Percentiles rank a stretch among this genome's conserved stretches.
phyloP scores from a whole-genome alignment of 2,888 invertebrate species.

The Odontocerum albicorne region DNA sequence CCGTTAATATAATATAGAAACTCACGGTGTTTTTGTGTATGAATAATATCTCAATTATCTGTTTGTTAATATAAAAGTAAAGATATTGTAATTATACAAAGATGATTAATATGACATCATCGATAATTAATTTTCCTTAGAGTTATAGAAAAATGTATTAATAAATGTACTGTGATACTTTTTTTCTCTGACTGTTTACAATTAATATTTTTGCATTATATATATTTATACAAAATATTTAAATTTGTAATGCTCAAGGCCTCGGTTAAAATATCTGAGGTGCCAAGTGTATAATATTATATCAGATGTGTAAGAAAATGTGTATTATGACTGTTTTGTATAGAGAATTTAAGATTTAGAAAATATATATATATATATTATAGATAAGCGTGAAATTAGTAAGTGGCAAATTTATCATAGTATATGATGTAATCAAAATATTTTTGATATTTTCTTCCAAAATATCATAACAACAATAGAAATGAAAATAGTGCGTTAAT shows the following conservation, averaged over 20 bases:
- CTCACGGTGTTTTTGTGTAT: too few species aligned
- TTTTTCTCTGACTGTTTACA: conserved; percentile 33
- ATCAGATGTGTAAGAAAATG: conserved; percentile 18
- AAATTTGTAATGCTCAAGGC: conserved; percentile 29
- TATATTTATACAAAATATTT: conserved; percentile 19
- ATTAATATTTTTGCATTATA: conserved; percentile 29
- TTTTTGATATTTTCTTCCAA: conserved; percentile 31
- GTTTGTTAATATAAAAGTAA: too few species aligned
- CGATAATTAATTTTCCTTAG: conserved; percentile 16
- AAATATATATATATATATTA: conserved; percentile 5
- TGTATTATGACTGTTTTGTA: conserved; percentile 27
- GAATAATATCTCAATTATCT: too few species aligned
- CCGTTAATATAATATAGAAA: too few species aligned
- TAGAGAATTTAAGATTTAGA: conserved; percentile 10
- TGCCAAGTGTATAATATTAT: conserved; percentile 22
- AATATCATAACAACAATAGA: conserved; percentile 13
- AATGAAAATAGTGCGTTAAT: too few species aligned
- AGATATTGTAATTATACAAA: too few species aligned
- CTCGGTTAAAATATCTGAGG: conserved; percentile 22
- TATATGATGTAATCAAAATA: conserved; percentile 21
- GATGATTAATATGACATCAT: conserved; percentile 34
- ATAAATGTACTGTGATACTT: conserved; percentile 37
- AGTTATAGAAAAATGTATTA: conserved; percentile 26
- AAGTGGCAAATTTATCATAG: conserved; percentile 29
- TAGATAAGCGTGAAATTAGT: too few species aligned